Base-by-base conservation (phyloP, 2,797 vertebrate species). In the Neosalanx taihuensis region DNA sequence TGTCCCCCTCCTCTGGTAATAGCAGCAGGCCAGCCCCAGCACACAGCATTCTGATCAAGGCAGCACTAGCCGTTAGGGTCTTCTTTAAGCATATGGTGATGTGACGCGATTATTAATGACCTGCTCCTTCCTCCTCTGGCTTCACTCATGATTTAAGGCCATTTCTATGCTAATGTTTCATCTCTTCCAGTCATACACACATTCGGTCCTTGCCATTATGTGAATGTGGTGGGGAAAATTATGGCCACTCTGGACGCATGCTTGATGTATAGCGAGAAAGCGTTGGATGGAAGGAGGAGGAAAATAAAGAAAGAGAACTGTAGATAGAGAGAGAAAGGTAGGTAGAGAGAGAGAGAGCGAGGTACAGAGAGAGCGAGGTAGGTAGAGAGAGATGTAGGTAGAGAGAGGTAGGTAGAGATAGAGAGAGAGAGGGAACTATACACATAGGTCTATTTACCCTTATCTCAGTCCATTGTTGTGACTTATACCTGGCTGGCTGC, bases 131-230 rank as follows among this genome's bases (percentile, higher is more conserved):
- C 18, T n/a, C 15, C 18, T n/a, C 15, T 1, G 51, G 51, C 51
- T 56, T 7, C 18, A n/a, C 51, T 56, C 15, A 7, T 56, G 51
- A 56, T 56, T 56, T 56, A 56, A 56, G 51, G 51, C 51, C 51
- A 56, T 56, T 56, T 56, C 51, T 56, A 56, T 56, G 51, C 51
- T 56, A n/a, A 56, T 56, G 18, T 56, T 46, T 46, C 41, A 46
- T 46, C 41, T 46, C 10, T 46, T 17, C 17, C 51, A n/a, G 51
- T 56, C 18, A n/a, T 56, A 56, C 51, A 7, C 18, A 7, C 51
- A n/a, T 0, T n/a, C 18, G 15, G 51, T 53, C 17, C 9, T 10
- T 46, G 41, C 10, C 41, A 13, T 13, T 46, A 46, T 46, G 13
- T 12, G 41, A 46, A 46, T 56, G 18, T 17, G 51, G 51, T n/a